Conservation (phyloP, 2,888 invertebrate genomes). For the Hydrotaea diabolus region DNA sequence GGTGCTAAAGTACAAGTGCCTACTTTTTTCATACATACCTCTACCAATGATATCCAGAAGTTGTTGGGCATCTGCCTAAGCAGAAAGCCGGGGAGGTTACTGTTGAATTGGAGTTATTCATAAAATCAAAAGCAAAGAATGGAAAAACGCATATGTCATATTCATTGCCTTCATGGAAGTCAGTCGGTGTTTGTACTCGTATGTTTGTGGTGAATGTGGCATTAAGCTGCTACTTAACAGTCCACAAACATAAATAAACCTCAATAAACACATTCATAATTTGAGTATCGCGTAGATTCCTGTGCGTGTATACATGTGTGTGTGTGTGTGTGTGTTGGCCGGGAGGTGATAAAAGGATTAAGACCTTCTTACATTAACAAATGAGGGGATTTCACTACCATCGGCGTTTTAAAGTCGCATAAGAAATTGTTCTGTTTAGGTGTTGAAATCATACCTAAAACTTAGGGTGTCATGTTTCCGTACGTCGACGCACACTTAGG, state of each 20-base stretch:
- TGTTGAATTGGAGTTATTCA: neutral
- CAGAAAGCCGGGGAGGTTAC: neutral
- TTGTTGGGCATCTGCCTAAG: neutral
- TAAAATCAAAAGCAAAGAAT: neutral
- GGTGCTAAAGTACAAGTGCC: neutral
- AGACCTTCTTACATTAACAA: constrained; percentile 68
- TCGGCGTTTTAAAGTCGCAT: neutral
- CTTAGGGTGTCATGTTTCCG: neutral
- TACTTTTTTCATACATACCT: neutral
- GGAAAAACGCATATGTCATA: constrained; percentile 43
- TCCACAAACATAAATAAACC: constrained; percentile 53
- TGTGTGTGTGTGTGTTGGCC: neutral
- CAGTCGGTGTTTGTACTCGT: neutral
- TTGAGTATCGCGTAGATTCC: neutral
- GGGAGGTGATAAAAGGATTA: constrained; percentile 76
- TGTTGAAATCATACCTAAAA: neutral
- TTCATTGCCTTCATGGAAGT: constrained; percentile 37
- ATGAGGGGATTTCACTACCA: constrained; percentile 45
- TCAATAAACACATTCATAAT: constrained; percentile 43
- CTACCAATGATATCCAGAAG: constrained; percentile 11
- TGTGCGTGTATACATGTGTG: constrained; percentile 47
- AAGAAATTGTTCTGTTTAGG: neutral
- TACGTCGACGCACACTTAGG: too few species aligned
- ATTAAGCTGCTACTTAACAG: constrained; percentile 57
- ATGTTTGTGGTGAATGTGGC: constrained; percentile 15